Conservation (phyloP, 2,888 invertebrate genomes). For the Drymonia ruficornis region DNA sequence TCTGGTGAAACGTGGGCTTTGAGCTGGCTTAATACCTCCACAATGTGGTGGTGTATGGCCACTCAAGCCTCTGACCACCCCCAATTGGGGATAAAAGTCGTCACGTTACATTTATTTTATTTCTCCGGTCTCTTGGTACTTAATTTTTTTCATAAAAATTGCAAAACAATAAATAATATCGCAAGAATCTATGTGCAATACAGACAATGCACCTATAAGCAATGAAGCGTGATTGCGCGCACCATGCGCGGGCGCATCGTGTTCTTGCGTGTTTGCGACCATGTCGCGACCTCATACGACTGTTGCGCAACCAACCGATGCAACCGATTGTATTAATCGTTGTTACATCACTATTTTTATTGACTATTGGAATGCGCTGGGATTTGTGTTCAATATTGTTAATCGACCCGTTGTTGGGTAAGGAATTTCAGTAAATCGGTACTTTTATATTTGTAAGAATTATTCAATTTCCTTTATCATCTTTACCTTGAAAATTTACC, state of each 20-base stretch:
- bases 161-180: background rate
- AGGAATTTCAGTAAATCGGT: background rate
- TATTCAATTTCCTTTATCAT: no score
- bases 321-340: constrained; percentile 36
- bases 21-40: no score
- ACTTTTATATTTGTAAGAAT: no score
- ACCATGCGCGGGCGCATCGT: constrained; percentile 16
- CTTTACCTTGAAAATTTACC: no score
- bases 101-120: no score
- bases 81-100: no score
- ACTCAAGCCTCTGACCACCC: no score
- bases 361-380: constrained; percentile 10
- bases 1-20: no score
- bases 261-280: constrained; percentile 15
- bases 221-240: constrained; percentile 32
- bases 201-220: constrained; percentile 20
- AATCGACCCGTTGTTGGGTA: no score
- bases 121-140: no score
- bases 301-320: constrained; percentile 37
- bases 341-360: constrained; percentile 24
- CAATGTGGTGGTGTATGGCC: no score
- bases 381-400: background rate
- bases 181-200: background rate
- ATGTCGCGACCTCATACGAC: constrained; percentile 44
- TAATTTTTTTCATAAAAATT: background rate